Base-by-base conservation (phyloP, 2,888 invertebrate species). In the Lasius platythorax region DNA sequence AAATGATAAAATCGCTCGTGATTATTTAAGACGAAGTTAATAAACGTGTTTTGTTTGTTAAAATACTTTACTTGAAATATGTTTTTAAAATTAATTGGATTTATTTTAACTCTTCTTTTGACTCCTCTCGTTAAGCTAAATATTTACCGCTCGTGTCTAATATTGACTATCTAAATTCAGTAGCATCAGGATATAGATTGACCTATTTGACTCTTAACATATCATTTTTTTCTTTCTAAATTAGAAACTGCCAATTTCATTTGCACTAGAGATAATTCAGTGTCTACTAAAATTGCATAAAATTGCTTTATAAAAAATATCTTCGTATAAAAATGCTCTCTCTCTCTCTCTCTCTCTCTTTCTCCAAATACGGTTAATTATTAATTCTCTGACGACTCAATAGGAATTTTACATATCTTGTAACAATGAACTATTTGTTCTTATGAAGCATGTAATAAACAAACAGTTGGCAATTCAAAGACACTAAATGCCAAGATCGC, bases 401-500 rank as follows among this genome's bases (percentile, higher is more conserved):
- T 28, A 74, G 18, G 0, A 43, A 23, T 74, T 33, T 50, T n/a
- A n/a, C 33, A 33, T 56, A 28, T 50, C 66, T 64, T 75, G 30
- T 3, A 15, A 66, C 12, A 18, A 50, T 11, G 15, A 53, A 28
- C 9, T 56, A 43, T 40, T 53, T 23, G 37, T 2, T 53, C 18
- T 70, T 4, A 37, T 12, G 4, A 58, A 46, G 46, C 18, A 61
- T 28, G 23, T 30, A 43, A 30, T 15, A 4, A 33, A 33, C 18
- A 46, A 73, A 81, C 61, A 81, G 18, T 68, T 15, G 33, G 4
- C 33, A 30, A 33, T 46, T 30, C 8, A 33, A 61, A 79, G 58
- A 33, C 23, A 63, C 58, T 81, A 84, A 86, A 89, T 83, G 86
- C 64, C 82, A 87, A 76, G 82, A 76, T 82, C 79, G 63, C 63